Evolutionary conservation across 2,113 vertebrate species (phyloP), one percentile per base, ranked within the genome.

Genomic region (Ptychochromis oligacanthus): DNA sequence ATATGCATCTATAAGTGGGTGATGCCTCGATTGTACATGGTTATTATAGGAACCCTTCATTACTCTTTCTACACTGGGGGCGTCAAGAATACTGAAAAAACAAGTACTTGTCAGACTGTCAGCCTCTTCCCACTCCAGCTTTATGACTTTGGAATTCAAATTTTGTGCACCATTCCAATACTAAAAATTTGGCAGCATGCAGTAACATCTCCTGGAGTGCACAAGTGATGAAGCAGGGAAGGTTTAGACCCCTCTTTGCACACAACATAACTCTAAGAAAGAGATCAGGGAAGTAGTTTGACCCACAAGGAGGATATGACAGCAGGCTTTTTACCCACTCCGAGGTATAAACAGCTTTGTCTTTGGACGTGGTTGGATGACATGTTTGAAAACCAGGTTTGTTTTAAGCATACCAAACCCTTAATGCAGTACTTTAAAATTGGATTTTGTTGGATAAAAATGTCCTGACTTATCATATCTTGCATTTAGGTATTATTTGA

Each of bases 331-430:
- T 31, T 20, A 72, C 26, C 17, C 65, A 52, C 28, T 31, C 49
- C 10, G 43, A 52, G 12, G 43, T 52, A 52, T 72, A 72, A 72
- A 52, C 43, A 52, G 20, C 31, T 52, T 72, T 52, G 65, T 11
- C 17, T 72, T 6, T 72, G 17, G 43, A 52, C 1, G 17, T 18
- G 49, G 65, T 70, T 70, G 43, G 65, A 52, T 52, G 40, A 70
- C 49, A 17, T 70, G 43, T 49, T 70, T 70, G 65, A 70, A 52
- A 72, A 52, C 28, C 65, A 72, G 20, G 65, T 72, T 72, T 52
- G 43, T 72, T 72, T 72, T 52, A 52, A 72, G 49, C 43, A 72
- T 72, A 72, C 65, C 15, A 28, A 52, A 31, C 24, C 24, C 24
- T 70, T 49, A 70, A 70, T 28, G 20, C 26, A 2, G 10, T 24